Evolutionary conservation across 2,113 vertebrate genomes (phyloP).

Genomic region (Notothenia rossii): DNA sequence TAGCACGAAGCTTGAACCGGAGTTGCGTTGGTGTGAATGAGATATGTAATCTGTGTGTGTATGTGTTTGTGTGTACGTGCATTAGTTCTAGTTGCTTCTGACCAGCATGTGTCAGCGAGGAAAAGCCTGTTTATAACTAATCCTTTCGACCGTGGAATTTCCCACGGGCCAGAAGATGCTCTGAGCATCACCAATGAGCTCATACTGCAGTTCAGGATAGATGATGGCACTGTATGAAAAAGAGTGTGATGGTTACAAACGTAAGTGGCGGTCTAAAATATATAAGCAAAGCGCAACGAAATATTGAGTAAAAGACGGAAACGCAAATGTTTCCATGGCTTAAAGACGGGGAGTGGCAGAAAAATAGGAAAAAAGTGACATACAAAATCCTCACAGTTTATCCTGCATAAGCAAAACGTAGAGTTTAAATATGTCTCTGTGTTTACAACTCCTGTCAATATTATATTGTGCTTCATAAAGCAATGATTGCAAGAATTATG

Average conservation of each 20-base stretch:
- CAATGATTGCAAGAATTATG: not conserved
- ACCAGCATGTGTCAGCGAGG: conserved; percentile 13
- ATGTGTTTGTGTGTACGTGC: not conserved
- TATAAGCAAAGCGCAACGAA: not conserved
- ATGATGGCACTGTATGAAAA: conserved; percentile 20
- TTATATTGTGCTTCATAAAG: not conserved
- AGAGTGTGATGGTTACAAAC: conserved; percentile 22
- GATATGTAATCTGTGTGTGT: not conserved
- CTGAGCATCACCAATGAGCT: conserved; percentile 36
- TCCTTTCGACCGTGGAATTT: conserved; percentile 19
- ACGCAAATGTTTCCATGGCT: not conserved
- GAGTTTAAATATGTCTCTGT: not conserved
- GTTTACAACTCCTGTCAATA: not conserved
- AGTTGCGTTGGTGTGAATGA: too few relatives aligned
- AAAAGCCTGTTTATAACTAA: conserved; percentile 14
- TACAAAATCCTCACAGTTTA: not conserved
- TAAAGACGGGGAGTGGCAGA: not conserved
- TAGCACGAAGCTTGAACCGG: too few relatives aligned
- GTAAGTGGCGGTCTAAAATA: not conserved
- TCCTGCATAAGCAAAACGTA: not conserved
- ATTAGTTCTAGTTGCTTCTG: not conserved
- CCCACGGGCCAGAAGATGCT: conserved; percentile 30
- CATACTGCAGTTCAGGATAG: not conserved
- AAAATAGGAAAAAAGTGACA: conserved; percentile 4
- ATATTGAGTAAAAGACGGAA: not conserved